Conservation (phyloP, 1,140 invertebrate species). For the Zaprionus kolodkinae region DNA sequence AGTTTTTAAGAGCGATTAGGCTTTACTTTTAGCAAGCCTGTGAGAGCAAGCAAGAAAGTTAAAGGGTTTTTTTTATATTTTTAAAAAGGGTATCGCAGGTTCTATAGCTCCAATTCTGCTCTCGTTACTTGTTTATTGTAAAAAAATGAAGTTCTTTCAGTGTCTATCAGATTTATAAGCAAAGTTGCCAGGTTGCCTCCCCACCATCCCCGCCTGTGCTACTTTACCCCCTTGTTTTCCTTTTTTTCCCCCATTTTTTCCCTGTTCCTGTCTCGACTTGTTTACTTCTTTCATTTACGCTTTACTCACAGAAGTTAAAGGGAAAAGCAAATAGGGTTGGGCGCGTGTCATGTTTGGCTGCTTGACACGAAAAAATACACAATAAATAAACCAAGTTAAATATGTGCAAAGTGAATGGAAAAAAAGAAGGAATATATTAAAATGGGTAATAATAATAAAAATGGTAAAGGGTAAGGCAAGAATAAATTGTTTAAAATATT, state of each 20-base stretch:
- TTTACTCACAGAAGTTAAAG: background rate
- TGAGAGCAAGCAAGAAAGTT: no score
- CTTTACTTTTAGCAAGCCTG: no score
- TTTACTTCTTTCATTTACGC: background rate
- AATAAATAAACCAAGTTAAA: background rate
- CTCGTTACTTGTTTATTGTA: background rate
- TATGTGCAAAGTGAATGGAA: no score
- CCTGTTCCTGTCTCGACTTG: background rate
- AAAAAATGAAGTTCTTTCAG: background rate
- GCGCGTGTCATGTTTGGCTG: background rate
- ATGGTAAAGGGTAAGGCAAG: background rate
- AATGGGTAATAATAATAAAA: background rate
- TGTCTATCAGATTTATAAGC: background rate
- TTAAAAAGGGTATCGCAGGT: no score
- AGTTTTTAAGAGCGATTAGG: no score
- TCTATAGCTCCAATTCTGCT: no score
- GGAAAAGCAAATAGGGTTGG: background rate
- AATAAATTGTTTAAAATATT: background rate
- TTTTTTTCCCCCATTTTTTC: background rate
- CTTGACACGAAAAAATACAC: background rate
- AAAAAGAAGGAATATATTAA: background rate
- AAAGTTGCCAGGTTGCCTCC: no score
- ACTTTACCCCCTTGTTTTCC: background rate
- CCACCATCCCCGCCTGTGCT: background rate
- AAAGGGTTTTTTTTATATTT: no score